Evolutionary conservation across 2,797 vertebrate species (phyloP), one percentile per base, ranked within the genome.

Genomic region (Melanotaenia pygmaea): DNA sequence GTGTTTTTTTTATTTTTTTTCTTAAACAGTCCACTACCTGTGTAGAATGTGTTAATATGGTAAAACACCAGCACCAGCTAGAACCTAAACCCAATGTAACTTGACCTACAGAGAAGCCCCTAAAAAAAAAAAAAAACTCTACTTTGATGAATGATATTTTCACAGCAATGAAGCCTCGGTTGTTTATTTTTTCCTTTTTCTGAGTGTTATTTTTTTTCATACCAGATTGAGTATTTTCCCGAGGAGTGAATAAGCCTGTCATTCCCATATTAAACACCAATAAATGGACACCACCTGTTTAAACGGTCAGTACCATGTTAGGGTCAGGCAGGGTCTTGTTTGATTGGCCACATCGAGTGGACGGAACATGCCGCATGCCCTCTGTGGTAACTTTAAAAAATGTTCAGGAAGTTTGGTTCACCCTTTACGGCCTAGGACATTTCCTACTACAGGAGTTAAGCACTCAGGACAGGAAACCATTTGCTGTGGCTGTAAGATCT

Each of bases 381-480:
- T 94, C 92, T 94, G 94, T 92, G 94, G 94, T 94, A 95, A 95
- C 94, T 95, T 95, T 91, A 93, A 96, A 91, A 97, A 97, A 95
- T 94, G 90, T 95, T 96, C 97, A 97, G 97, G 98, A 99, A 97
- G 96, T 94, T 94, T 93, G 91, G 94, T 97, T 95, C 94, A 94
- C 94, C 94, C 94, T 95, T 95, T 96, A 95, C 86, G 86, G 94
- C 94, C 92, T 86, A 91, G 94, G 94, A 95, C 95, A 95, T 95
- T 98, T 97, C 95, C 96, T 96, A 96, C 96, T 96, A 96, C 94
- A 94, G 92, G 95, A 96, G 96, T 97, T 97, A 97, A 98, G 96
- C 95, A 95, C 96, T 98, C 92, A 89, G 95, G 95, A 96, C 97
- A 98, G 97, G 97, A 99, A 99, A 94, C 96, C 95, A 96, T 98